Base-by-base conservation (phyloP, 2,888 invertebrate species). In the Atrina japonica region DNA sequence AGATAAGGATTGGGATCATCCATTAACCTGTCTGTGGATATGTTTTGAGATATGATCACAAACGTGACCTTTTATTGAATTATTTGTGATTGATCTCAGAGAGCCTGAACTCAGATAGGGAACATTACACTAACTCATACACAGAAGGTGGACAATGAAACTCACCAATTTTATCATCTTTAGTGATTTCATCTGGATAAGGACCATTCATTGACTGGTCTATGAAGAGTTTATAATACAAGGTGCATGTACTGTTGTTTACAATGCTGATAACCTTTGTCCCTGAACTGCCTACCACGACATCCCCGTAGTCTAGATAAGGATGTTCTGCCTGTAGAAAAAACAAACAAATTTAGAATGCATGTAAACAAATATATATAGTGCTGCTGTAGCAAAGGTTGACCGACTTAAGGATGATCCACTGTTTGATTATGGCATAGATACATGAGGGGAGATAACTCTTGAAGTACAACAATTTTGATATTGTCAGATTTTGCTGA, bases 231-330 rank as follows among this genome's bases (percentile, higher is more conserved):
- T 76, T 76, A 75, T 86, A 90, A 70, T 87, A 84, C 16, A 90
- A 80, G 68, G 83, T 85, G 77, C 90, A 90, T 73, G 80, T 80
- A 65, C 88, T 85, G 77, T 88, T 86, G 76, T 90, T 90, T 56
- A 76, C 77, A 21, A 90, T 71, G 14, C 81, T 81, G 66, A 90
- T 74, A 56, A 81, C 77, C 30, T 83, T 77, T 11, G 83, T 77
- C 1, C 80, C 72, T 16, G 85, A 85, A 65, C 84, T 89, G 3
- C 90, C 90, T 5, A 90, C 88, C 35, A 90, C 83, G 18, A 90
- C 81, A 56, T 87, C 86, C 18, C 90, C 89, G 77, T 86, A 87
- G 72, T 90, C 88, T 30, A 87, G 65, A 74, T 88, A 88, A 21
- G 78, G 67, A 59, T 87, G 81, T 30, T 88, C 87, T 21, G 84